phyloP scores from a whole-genome alignment of 2,888 invertebrate genomes.

The Acrocyrtus sp. region DNA sequence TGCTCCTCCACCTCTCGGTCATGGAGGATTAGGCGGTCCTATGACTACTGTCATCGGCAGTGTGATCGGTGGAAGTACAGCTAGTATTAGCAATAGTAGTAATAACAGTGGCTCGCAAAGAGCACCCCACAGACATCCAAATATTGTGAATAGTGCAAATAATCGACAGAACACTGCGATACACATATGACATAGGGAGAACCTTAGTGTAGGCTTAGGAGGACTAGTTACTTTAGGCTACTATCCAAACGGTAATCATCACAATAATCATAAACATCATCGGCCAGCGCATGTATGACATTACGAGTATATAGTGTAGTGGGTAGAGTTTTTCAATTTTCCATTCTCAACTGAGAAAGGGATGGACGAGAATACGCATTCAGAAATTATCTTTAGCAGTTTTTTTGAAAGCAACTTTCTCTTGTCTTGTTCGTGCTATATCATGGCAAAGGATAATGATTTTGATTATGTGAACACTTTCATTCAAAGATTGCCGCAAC shows the following conservation, averaged over 20 bases:
- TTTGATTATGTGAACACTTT: too few relatives aligned
- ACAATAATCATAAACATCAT: slow-evolving; percentile 22
- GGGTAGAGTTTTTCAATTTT: slow-evolving; percentile 13
- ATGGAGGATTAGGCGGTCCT: slow-evolving; percentile 29
- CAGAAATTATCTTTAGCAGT: too few relatives aligned
- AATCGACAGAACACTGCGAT: slow-evolving; percentile 72
- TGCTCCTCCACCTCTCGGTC: background rate
- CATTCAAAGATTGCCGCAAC: too few relatives aligned
- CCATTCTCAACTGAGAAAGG: too few relatives aligned
- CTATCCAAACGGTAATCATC: too few relatives aligned
- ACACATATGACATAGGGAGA: slow-evolving; percentile 73
- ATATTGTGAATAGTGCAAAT: slow-evolving; percentile 56
- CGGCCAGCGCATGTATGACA: slow-evolving; percentile 40
- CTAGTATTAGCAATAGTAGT: slow-evolving; percentile 35
- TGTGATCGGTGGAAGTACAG: slow-evolving; percentile 12
- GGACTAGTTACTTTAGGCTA: slow-evolving; percentile 35
- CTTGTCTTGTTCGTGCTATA: too few relatives aligned
- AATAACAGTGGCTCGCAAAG: slow-evolving; percentile 56
- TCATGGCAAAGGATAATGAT: too few relatives aligned
- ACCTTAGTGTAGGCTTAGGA: slow-evolving; percentile 48
- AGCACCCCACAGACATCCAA: slow-evolving; percentile 57
- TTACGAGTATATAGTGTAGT: slow-evolving; percentile 48
- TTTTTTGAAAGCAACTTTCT: too few relatives aligned
- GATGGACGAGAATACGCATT: too few relatives aligned
- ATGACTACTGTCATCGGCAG: slow-evolving; percentile 32